These are phyloP conservation scores for Leistus spinibarbis DNA, from an alignment of 2,888 invertebrate species.

Conservation along the genomic window DNA sequence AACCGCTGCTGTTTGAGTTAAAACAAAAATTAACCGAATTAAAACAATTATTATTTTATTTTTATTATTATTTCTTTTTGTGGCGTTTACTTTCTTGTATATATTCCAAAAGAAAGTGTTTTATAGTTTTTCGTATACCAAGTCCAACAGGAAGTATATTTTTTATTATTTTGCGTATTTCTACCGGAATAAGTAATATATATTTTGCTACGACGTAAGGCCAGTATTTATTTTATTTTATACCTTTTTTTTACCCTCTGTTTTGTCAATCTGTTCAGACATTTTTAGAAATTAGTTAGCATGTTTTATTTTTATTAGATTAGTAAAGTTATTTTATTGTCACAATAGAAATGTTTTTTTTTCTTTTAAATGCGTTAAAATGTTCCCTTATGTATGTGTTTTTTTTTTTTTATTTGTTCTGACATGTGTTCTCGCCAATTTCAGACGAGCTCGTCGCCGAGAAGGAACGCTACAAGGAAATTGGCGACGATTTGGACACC, in stretches of 20 bases:
- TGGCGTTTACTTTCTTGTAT: not conserved
- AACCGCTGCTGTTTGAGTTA: constrained; percentile 8
- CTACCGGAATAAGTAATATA: not conserved
- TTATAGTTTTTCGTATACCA: not conserved
- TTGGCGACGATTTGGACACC: constrained; percentile 99
- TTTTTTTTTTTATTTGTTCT: constrained; percentile 1
- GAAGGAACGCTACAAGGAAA: constrained; percentile 99
- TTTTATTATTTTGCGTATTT: constrained; percentile 35
- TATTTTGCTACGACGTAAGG: not conserved
- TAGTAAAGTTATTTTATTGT: not conserved
- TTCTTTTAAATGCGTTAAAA: too few relatives aligned
- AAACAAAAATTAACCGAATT: constrained; percentile 9
- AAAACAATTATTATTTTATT: not conserved
- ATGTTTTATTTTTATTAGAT: not conserved
- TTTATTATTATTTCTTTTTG: constrained; percentile 4
- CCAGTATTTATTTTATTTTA: not conserved
- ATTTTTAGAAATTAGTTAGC: not conserved
- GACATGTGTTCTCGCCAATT: constrained; percentile 49
- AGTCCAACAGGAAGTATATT: constrained; percentile 31
- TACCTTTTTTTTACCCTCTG: not conserved
- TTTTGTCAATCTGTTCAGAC: not conserved
- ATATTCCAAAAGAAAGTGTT: not conserved
- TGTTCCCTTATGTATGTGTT: too few relatives aligned
- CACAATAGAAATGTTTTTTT: too few relatives aligned
- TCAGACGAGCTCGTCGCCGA: constrained; percentile 93